These are phyloP conservation scores for Acleris laterana DNA, from an alignment of 2,888 invertebrate species.

Conservation along the genomic window DNA sequence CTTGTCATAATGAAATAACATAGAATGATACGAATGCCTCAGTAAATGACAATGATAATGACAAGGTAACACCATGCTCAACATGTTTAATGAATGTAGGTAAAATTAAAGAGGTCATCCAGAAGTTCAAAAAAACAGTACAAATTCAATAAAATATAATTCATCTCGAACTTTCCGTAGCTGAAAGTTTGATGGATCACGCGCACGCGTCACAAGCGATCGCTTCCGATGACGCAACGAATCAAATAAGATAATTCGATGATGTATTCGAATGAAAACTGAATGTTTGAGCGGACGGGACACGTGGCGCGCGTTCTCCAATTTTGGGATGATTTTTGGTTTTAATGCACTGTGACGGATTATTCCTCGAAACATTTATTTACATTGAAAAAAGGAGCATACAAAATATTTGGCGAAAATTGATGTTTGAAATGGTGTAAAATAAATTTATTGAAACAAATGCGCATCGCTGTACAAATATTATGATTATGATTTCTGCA, in stretches of 20 bases:
- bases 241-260: conserved; percentile 53
- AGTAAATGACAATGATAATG: too few relatives aligned
- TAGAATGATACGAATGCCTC: too few relatives aligned
- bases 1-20: too few relatives aligned
- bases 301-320: conserved; percentile 39
- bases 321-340: not conserved
- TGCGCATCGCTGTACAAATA: too few relatives aligned
- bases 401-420: too few relatives aligned
- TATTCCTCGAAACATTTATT: not conserved
- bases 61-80: too few relatives aligned
- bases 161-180: conserved; percentile 41
- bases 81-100: too few relatives aligned
- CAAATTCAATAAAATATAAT: conserved; percentile 45
- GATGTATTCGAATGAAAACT: conserved; percentile 46
- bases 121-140: not conserved
- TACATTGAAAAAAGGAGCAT: too few relatives aligned
- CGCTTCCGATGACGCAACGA: conserved; percentile 61
- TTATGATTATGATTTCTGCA: too few relatives aligned
- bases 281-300: conserved; percentile 40
- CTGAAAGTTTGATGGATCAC: conserved; percentile 66
- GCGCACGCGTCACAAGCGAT: conserved; percentile 66
- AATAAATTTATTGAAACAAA: too few relatives aligned
- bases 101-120: not conserved
- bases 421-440: too few relatives aligned
- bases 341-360: not conserved